phyloP scores from a whole-genome alignment of 92 coral and sea anemone species.

The Paramuricea clavata region DNA sequence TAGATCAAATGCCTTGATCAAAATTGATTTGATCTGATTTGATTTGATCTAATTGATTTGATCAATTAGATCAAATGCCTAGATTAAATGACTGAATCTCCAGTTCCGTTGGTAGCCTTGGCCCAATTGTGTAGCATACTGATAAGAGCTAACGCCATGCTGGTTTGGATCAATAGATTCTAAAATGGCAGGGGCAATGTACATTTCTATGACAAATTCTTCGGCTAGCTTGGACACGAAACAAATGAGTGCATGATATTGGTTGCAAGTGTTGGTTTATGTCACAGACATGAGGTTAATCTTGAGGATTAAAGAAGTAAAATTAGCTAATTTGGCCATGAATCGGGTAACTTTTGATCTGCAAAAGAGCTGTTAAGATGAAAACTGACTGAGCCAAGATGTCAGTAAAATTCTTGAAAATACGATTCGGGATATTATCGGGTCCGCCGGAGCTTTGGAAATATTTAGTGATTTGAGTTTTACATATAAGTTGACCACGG shows the following conservation, averaged over 20 bases:
- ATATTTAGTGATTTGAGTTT: no score
- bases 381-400: neutral
- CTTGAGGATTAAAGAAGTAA: no score
- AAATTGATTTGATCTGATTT: no score
- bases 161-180: slow-evolving; percentile 8
- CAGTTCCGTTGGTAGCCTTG: no score
- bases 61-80: no score
- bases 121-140: neutral
- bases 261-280: slow-evolving; percentile 21
- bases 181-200: slow-evolving; percentile 9
- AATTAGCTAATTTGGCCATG: slow-evolving; percentile 36
- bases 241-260: neutral
- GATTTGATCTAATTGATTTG: no score
- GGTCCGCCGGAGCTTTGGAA: no score
- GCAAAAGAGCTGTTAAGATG: neutral
- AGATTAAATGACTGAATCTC: no score
- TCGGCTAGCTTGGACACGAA: neutral
- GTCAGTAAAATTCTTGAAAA: neutral
- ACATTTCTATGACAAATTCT: slow-evolving; percentile 2
- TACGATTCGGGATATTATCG: neutral
- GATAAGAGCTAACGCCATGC: neutral
- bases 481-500: no score
- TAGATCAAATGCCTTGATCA: no score
- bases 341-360: slow-evolving; percentile 12
- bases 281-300: slow-evolving; percentile 26